Base-by-base conservation (phyloP, 2,888 invertebrate genomes). In the Acleris literana region DNA sequence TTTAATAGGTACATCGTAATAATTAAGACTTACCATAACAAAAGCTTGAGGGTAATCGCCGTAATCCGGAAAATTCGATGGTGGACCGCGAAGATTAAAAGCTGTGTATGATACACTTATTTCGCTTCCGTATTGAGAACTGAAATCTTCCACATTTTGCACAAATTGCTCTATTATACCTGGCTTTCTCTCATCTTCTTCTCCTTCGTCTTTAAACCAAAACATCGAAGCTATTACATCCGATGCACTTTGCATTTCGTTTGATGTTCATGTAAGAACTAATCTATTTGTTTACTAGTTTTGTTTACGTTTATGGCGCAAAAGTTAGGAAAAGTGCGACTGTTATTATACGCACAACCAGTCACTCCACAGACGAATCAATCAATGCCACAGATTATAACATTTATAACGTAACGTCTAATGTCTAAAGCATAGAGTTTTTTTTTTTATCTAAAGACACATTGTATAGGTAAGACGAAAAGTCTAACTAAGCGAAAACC, bases 11-110 rank as follows among this genome's bases (percentile, higher is more conserved):
- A n/a, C 2, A 49, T n/a, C 18, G 49, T 6, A 49, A 25, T 33
- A 17, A 57, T 29, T n/a, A 52, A 48, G 46, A 49, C 93, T 93
- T 92, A 98, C 98, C 95, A 98, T 96, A 66, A 97, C 96, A 92
- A 96, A 98, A 16, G 97, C 96, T 85, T 97, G 96, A 11, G 97
- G 97, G 91, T 96, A 98, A 83, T 98, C 98, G 18, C 98, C 98
- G 85, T 98, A 98, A 70, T 95, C 95, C 0, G 98, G 98, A 91
- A 95, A 98, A 83, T 96, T 96, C 29, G 95, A 95, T 13, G 97
- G 97, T 74, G 96, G 95, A 9, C 98, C 97, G 60, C 96, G 95
- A 65, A 98, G 94, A 89, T 98, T 98, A 61, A 95, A 94, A 5
- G 97, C 97, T 4, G 97, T 96, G 81, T 98, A 98, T 0, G 97